phyloP scores from a whole-genome alignment of 2,888 invertebrate genomes.

The Dasysyrphus albostriatus region DNA sequence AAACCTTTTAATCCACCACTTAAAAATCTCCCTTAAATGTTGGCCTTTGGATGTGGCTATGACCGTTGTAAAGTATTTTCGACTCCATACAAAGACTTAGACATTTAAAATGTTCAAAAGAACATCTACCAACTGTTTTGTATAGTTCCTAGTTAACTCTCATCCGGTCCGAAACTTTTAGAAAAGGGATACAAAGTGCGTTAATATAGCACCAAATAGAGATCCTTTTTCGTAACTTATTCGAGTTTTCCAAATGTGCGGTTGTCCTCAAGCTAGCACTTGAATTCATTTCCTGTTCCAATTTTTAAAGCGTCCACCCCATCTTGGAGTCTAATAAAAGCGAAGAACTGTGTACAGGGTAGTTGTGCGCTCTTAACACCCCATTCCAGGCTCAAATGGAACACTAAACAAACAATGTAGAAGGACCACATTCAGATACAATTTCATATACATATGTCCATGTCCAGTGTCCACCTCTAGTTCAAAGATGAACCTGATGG shows the following conservation, averaged over 20 bases:
- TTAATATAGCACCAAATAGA: slow-evolving; percentile 47
- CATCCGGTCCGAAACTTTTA: not conserved
- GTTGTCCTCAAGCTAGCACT: slow-evolving; percentile 56
- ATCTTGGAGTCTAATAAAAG: slow-evolving; percentile 15
- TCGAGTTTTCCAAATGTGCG: slow-evolving; percentile 68
- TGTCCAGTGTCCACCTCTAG: not conserved
- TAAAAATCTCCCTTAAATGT: not conserved
- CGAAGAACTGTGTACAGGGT: not conserved
- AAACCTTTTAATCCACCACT: slow-evolving; percentile 62
- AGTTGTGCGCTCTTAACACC: not conserved
- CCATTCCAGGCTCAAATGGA: slow-evolving; percentile 18
- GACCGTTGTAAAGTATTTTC: slow-evolving; percentile 14
- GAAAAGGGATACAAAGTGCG: slow-evolving; percentile 21
- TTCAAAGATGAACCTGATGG: slow-evolving; percentile 19
- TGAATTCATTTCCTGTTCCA: slow-evolving; percentile 64
- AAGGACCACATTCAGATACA: slow-evolving; percentile 5
- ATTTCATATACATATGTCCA: not conserved
- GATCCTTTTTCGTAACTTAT: slow-evolving; percentile 61
- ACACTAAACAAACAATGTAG: slow-evolving; percentile 57
- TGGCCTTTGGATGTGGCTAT: not conserved
- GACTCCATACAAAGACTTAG: slow-evolving; percentile 51
- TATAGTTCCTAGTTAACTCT: not conserved
- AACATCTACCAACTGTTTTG: slow-evolving; percentile 42
- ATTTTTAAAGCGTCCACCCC: slow-evolving; percentile 36
- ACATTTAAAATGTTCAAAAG: slow-evolving; percentile 70